Evolutionary conservation across 2,888 invertebrate species (phyloP).

Genomic region (Andrena dorsata): DNA sequence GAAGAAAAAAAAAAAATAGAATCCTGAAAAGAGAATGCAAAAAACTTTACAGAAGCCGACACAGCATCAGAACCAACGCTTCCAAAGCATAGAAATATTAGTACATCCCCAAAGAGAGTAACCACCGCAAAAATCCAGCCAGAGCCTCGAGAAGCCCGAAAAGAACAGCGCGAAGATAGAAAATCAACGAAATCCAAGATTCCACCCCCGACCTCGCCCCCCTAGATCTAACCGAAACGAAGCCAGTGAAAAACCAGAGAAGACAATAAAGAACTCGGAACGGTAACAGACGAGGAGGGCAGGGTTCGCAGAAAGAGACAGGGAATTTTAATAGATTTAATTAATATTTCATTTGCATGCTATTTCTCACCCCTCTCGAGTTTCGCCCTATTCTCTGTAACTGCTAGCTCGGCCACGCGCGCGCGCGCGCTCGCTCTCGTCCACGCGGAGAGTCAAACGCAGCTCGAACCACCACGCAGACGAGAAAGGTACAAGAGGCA

Average conservation of each 20-base stretch:
- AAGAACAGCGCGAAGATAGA: too few species aligned
- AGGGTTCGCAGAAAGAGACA: slow-evolving; percentile 47
- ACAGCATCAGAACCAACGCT: too few species aligned
- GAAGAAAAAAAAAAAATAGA: too few species aligned
- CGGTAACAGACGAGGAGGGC: slow-evolving; percentile 35
- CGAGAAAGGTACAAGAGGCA: slow-evolving; percentile 46
- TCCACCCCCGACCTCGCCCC: too few species aligned
- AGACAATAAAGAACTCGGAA: slow-evolving; percentile 23
- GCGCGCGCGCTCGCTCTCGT: slow-evolving; percentile 1
- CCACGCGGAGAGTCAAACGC: slow-evolving; percentile 18
- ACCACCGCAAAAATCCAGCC: too few species aligned
- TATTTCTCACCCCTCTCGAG: slow-evolving; percentile 74
- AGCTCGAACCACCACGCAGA: slow-evolving; percentile 46
- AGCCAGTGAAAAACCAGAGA: slow-evolving; percentile 19
- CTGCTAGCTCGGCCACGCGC: slow-evolving; percentile 40
- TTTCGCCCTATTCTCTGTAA: slow-evolving; percentile 54
- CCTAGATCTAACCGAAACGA: not conserved
- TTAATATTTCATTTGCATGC: slow-evolving; percentile 82
- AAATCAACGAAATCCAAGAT: not conserved
- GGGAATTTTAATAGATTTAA: slow-evolving; percentile 80
- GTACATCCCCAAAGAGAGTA: too few species aligned
- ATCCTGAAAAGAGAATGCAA: too few species aligned
- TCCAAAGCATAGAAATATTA: too few species aligned
- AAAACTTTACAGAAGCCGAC: too few species aligned
- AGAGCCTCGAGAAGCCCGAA: too few species aligned